These are phyloP conservation scores for Colossoma macropomum DNA, from an alignment of 2,113 vertebrate genomes.

Conservation along the genomic window DNA sequence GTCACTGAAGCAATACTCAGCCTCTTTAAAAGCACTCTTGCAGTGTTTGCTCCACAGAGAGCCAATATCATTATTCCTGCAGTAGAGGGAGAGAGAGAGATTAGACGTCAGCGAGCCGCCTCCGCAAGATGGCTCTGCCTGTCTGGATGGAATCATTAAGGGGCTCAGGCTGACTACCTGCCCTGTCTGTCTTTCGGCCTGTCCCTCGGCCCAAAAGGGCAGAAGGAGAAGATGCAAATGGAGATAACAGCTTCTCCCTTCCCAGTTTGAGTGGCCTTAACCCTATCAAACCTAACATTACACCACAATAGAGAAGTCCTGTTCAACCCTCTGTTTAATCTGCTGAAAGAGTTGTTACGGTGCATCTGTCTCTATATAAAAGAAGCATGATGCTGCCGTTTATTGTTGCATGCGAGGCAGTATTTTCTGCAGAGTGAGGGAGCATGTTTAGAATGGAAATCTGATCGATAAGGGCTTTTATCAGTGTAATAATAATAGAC, in stretches of 20 bases:
- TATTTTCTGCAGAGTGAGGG: neutral
- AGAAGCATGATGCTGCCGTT: neutral
- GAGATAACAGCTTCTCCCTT: slow-evolving; percentile 13
- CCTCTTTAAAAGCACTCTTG: neutral
- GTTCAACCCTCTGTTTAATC: no score
- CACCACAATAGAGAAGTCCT: no score
- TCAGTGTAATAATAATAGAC: no score
- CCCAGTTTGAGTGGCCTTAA: neutral
- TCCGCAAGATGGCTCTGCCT: slow-evolving; percentile 8
- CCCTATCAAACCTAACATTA: neutral
- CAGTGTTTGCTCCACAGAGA: slow-evolving; percentile 28
- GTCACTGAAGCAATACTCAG: neutral
- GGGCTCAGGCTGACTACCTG: slow-evolving; percentile 37
- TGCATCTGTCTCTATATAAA: neutral
- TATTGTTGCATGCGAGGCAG: neutral
- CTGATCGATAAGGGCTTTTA: no score
- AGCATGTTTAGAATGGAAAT: no score
- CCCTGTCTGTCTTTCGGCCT: slow-evolving; percentile 45
- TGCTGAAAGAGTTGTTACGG: no score
- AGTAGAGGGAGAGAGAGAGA: slow-evolving; percentile 19
- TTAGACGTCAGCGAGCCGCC: slow-evolving; percentile 24
- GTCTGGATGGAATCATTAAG: slow-evolving; percentile 50
- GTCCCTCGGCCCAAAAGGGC: slow-evolving; percentile 20
- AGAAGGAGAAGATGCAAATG: slow-evolving; percentile 46
- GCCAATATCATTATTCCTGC: slow-evolving; percentile 43